phyloP scores from a whole-genome alignment of 1,140 invertebrate genomes.

The Drosophila arawakana region DNA sequence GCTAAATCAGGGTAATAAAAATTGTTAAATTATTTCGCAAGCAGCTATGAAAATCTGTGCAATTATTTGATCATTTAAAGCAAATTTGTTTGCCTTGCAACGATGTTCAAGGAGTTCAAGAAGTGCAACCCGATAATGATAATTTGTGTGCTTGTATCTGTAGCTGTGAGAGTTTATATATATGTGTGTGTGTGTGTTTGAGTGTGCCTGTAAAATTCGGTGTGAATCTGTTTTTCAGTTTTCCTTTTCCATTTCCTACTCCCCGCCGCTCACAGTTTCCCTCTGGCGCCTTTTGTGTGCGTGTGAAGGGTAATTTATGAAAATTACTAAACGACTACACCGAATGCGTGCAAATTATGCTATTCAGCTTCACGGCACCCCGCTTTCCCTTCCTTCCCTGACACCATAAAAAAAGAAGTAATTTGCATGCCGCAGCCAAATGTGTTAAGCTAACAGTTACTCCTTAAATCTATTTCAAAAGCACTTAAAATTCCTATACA shows the following conservation, averaged over 20 bases:
- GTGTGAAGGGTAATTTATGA: slow-evolving; percentile 74
- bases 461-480: not conserved
- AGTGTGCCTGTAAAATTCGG: slow-evolving; percentile 31
- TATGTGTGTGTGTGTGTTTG: slow-evolving; percentile 7
- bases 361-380: slow-evolving; percentile 33
- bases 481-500: too few species aligned
- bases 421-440: not conserved
- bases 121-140: slow-evolving; percentile 48
- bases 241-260: not conserved
- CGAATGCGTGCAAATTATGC: slow-evolving; percentile 77
- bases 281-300: slow-evolving; percentile 7
- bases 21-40: slow-evolving; percentile 31
- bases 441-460: not conserved
- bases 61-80: slow-evolving; percentile 64
- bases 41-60: slow-evolving; percentile 52
- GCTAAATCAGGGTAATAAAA: slow-evolving; percentile 8
- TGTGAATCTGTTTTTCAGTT: slow-evolving; percentile 30
- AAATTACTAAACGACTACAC: slow-evolving; percentile 74
- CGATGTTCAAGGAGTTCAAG: slow-evolving; percentile 20
- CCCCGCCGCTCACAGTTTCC: not conserved
- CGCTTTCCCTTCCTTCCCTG: not conserved
- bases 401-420: slow-evolving; percentile 10
- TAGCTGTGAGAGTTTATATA: not conserved
- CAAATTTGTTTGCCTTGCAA: slow-evolving; percentile 46
- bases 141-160: slow-evolving; percentile 34